Percentiles rank a stretch among this genome's conserved stretches.
Conservation (phyloP, 2,113 vertebrate genomes). For the Lamprotornis superbus region DNA sequence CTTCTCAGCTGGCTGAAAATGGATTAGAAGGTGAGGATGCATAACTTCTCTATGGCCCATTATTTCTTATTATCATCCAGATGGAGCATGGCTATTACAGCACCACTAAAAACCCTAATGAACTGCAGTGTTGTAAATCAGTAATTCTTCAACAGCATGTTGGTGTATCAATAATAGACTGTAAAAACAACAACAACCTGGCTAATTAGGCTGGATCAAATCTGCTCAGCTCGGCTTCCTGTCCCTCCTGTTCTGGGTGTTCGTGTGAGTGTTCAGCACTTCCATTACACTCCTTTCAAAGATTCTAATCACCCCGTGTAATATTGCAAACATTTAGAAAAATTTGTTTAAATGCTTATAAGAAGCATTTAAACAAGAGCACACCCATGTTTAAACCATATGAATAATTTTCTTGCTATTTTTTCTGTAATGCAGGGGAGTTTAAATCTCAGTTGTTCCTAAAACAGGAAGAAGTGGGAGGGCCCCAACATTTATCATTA, state of each 20-base stretch:
- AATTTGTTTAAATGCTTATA: not conserved
- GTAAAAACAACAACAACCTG: slow-evolving; percentile 1
- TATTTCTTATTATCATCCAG: slow-evolving; percentile 46
- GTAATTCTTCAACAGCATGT: slow-evolving; percentile 21
- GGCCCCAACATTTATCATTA: not conserved
- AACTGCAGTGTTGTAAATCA: slow-evolving; percentile 4
- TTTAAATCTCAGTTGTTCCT: not conserved
- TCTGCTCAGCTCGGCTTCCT: not conserved
- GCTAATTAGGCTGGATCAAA: slow-evolving; percentile 43
- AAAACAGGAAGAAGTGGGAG: not conserved
- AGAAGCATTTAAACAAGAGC: not conserved
- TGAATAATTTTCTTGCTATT: not conserved
- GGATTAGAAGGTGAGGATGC: slow-evolving; percentile 34
- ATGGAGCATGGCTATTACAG: not conserved
- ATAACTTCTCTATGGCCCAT: not conserved
- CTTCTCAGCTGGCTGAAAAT: slow-evolving; percentile 32
- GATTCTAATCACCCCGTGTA: not conserved
- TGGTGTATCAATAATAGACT: slow-evolving; percentile 18
- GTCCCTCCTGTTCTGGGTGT: not conserved
- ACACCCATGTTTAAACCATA: not conserved
- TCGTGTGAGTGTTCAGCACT: not conserved
- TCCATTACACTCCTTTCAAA: not conserved
- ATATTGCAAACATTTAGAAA: not conserved
- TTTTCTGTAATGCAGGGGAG: not conserved
- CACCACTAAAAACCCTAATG: slow-evolving; percentile 23